These are phyloP conservation scores for Anguilla rostrata DNA, from an alignment of 2,113 vertebrate genomes.

Conservation along the genomic window DNA sequence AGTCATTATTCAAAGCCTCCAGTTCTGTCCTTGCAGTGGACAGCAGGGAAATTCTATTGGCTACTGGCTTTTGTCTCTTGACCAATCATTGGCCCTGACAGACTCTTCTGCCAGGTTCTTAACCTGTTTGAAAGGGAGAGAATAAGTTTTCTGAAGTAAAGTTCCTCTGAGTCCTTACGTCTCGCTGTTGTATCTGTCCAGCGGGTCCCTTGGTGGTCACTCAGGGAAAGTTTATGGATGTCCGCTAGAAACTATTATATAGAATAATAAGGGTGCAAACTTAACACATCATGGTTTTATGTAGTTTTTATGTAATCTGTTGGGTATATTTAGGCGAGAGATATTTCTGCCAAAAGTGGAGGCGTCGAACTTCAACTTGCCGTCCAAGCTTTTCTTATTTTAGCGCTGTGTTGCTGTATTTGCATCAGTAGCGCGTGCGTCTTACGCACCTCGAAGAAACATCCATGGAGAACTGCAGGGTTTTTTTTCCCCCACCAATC, in stretches of 20 bases:
- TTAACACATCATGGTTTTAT: background rate
- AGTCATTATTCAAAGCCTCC: background rate
- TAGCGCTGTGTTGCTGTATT: background rate
- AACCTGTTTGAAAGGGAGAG: background rate
- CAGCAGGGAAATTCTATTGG: background rate
- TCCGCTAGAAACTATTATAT: constrained; percentile 23
- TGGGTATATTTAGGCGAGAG: background rate
- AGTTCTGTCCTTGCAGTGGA: background rate
- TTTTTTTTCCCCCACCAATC: too few species aligned
- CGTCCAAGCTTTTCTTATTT: background rate
- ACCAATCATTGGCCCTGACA: background rate
- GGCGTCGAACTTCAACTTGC: background rate
- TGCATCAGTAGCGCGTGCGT: too few species aligned
- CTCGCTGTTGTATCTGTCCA: constrained; percentile 30
- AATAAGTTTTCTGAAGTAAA: constrained; percentile 34
- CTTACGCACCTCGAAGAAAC: too few species aligned
- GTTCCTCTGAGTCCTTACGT: constrained; percentile 53
- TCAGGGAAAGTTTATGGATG: constrained; percentile 28
- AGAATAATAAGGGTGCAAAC: constrained; percentile 43
- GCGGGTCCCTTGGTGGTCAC: constrained; percentile 39
- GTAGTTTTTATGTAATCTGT: background rate
- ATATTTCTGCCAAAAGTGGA: background rate
- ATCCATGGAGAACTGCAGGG: too few species aligned
- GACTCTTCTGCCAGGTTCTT: background rate
- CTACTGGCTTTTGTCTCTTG: background rate